phyloP scores from a whole-genome alignment of 30 jellyfish, hydroid and myxozoan genomes.

The Chrysaora quinquecirrha region DNA sequence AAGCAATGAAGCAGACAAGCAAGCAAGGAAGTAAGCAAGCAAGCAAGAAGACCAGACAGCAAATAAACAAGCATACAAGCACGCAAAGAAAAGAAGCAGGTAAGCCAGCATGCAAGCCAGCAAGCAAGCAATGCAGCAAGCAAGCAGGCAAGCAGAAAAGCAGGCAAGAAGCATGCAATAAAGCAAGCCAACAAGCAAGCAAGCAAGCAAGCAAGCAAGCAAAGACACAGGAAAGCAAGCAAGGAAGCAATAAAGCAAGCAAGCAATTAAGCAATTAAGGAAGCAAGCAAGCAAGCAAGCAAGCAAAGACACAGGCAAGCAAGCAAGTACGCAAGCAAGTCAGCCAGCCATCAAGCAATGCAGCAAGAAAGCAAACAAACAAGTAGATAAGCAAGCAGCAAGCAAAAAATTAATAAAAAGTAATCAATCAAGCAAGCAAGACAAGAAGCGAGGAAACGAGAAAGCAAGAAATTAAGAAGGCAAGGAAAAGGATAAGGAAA shows the following conservation, averaged over 20 bases:
- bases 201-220: conserved; percentile 5
- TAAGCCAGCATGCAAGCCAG: too few relatives aligned
- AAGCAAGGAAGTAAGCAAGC: background rate
- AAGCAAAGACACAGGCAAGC: background rate
- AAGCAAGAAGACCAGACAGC: background rate
- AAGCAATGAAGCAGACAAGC: background rate
- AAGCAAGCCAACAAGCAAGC: too few relatives aligned
- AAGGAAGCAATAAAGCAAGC: background rate
- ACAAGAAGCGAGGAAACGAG: background rate
- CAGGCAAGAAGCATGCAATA: too few relatives aligned
- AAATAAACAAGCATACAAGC: background rate
- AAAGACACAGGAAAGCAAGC: background rate
- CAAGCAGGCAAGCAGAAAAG: too few relatives aligned
- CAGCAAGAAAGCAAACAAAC: background rate
- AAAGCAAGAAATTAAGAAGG: background rate
- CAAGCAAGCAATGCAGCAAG: too few relatives aligned
- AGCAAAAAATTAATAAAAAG: background rate
- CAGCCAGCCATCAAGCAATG: background rate
- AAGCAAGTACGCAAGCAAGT: background rate
- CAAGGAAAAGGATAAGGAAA: background rate
- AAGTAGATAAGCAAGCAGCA: background rate
- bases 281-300: conserved; percentile 5
- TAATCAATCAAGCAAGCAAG: background rate
- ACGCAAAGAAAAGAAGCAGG: background rate
- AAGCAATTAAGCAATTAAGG: too few relatives aligned